These are phyloP conservation scores for Diorhabda elongata DNA, from an alignment of 1,140 invertebrate genomes.

Conservation along the genomic window DNA sequence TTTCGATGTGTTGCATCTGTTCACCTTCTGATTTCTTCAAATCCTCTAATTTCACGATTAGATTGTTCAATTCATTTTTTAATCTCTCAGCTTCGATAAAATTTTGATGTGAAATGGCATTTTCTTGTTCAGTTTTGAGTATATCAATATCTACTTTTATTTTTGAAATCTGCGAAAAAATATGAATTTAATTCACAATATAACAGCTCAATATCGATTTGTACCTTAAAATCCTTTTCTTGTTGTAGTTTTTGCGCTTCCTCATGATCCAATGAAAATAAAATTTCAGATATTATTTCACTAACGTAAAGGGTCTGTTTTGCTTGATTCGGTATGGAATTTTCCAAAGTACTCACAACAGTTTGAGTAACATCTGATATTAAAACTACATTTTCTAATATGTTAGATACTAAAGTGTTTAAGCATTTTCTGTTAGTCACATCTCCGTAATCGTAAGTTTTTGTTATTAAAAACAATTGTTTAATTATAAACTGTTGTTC, in stretches of 20 bases:
- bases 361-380: conserved; percentile 20
- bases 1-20: conserved; percentile 8
- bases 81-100: conserved; percentile 20
- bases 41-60: conserved; percentile 9
- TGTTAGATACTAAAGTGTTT: conserved; percentile 9
- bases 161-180: conserved; percentile 17
- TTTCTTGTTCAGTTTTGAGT: conserved; percentile 16
- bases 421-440: conserved; percentile 16
- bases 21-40: conserved; percentile 8
- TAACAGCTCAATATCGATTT: background rate
- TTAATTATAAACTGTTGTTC: conserved; percentile 26
- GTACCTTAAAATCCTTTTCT: conserved; percentile 13
- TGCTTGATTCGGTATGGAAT: conserved; percentile 13
- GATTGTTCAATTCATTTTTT: conserved; percentile 17
- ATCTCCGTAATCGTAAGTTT: conserved; percentile 21
- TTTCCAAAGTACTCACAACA: conserved; percentile 21
- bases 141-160: conserved; percentile 19
- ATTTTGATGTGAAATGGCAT: conserved; percentile 17
- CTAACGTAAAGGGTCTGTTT: conserved; percentile 16
- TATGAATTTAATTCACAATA: background rate
- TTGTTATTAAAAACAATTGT: conserved; percentile 24
- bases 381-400: conserved; percentile 23
- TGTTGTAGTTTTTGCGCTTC: conserved; percentile 5
- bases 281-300: conserved; percentile 28
- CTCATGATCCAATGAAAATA: conserved; percentile 18